Evolutionary conservation across 2,797 vertebrate species (phyloP).

Genomic region (Tokudaia muenninki): DNA sequence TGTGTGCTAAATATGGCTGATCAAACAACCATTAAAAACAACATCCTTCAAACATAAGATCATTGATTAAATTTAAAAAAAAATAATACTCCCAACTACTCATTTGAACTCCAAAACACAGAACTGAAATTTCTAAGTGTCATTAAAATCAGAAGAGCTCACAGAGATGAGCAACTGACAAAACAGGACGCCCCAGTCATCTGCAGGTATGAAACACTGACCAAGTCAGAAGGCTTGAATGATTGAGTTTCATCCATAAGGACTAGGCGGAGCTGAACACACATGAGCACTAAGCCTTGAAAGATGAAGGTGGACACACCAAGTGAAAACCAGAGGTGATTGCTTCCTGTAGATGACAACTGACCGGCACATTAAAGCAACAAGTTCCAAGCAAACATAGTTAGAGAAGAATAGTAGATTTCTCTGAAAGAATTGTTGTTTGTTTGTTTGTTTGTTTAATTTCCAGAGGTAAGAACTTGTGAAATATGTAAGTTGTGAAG

Average conservation of each 20-base stretch:
- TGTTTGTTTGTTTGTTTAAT: not conserved
- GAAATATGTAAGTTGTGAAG: not conserved
- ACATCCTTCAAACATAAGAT: constrained; percentile 36
- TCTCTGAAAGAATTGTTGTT: not conserved
- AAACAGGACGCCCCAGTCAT: not conserved
- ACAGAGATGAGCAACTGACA: not conserved
- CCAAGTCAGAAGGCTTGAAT: not conserved
- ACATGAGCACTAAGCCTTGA: not conserved
- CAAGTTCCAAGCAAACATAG: not conserved
- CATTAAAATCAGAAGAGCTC: constrained; percentile 1
- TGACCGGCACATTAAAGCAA: not conserved
- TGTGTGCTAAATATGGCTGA: not conserved
- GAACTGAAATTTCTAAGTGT: not conserved
- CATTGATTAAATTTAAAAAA: not conserved
- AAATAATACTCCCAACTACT: not conserved
- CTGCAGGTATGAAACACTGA: not conserved
- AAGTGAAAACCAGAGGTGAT: not conserved
- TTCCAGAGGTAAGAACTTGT: not conserved
- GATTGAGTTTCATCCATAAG: not conserved
- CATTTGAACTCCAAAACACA: not conserved
- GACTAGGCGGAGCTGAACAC: not conserved
- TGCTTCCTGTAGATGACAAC: not conserved
- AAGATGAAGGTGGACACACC: not conserved
- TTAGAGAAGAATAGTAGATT: not conserved
- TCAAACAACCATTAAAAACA: not conserved